phyloP scores from a whole-genome alignment of 2,888 invertebrate genomes.

The Eupithecia vulgata region DNA sequence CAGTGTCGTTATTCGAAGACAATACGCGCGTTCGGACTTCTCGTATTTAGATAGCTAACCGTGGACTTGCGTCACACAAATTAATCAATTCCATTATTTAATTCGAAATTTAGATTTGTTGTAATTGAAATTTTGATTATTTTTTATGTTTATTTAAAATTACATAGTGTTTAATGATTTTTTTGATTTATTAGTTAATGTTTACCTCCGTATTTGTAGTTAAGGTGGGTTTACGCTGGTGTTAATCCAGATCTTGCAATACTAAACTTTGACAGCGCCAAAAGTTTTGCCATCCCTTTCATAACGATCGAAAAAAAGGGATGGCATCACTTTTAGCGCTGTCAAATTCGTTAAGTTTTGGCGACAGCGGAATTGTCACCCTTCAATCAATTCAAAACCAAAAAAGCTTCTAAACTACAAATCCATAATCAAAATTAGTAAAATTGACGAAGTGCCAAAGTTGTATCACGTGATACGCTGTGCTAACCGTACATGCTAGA shows the following conservation, averaged over 20 bases:
- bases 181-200: conserved; percentile 62
- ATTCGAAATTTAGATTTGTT: conserved; percentile 72
- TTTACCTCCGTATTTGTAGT: conserved; percentile 75
- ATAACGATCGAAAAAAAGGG: neutral
- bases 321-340: neutral
- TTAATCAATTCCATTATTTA: conserved; percentile 81
- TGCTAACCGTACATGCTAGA: neutral
- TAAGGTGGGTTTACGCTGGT: conserved; percentile 41
- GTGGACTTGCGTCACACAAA: conserved; percentile 62
- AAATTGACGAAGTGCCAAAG: neutral
- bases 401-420: neutral
- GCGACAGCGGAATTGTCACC: neutral
- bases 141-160: conserved; percentile 81
- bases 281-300: neutral
- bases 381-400: neutral
- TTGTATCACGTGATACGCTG: neutral
- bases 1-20: conserved; percentile 61
- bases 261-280: neutral
- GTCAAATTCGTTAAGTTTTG: neutral
- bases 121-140: conserved; percentile 78
- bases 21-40: conserved; percentile 54
- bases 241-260: neutral
- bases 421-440: neutral
- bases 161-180: conserved; percentile 78
- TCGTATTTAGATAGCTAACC: conserved; percentile 63